Evolutionary conservation across 2,797 vertebrate genomes (phyloP).

Genomic region (Semotilus atromaculatus): DNA sequence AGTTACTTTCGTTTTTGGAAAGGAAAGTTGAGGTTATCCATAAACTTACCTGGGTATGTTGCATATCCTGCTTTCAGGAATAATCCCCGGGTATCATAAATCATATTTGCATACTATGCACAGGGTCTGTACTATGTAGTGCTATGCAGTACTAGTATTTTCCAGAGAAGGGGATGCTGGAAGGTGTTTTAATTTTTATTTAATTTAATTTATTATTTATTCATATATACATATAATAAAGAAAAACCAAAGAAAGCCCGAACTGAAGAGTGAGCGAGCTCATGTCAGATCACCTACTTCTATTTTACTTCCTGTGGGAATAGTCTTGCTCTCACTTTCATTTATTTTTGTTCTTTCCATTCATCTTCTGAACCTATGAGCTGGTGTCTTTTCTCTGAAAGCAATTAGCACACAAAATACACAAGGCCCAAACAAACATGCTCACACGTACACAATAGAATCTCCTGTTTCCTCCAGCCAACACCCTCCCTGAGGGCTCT

Average conservation of each 20-base stretch:
- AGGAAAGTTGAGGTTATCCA: background rate
- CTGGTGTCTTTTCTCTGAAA: constrained; percentile 62
- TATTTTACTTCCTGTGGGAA: background rate
- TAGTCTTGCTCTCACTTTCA: background rate
- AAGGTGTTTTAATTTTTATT: background rate
- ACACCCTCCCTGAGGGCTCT: constrained; percentile 58
- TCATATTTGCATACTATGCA: background rate
- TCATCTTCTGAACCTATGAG: constrained; percentile 10
- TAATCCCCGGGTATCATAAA: background rate
- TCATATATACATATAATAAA: too few species aligned
- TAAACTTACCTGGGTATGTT: background rate
- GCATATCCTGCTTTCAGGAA: background rate
- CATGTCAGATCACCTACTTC: background rate
- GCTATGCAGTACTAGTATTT: too few species aligned
- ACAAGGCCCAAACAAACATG: constrained; percentile 45
- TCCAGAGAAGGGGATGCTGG: background rate
- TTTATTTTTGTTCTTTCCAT: background rate
- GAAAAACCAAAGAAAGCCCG: background rate
- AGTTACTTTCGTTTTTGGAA: too few species aligned
- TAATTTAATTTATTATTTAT: too few species aligned
- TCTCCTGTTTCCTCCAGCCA: constrained; percentile 62
- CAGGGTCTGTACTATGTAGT: background rate
- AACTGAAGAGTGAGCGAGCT: background rate
- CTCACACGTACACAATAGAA: constrained; percentile 40
- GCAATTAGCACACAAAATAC: constrained; percentile 58